Base-by-base conservation (phyloP, 1,140 invertebrate genomes). In the Diprion similis region DNA sequence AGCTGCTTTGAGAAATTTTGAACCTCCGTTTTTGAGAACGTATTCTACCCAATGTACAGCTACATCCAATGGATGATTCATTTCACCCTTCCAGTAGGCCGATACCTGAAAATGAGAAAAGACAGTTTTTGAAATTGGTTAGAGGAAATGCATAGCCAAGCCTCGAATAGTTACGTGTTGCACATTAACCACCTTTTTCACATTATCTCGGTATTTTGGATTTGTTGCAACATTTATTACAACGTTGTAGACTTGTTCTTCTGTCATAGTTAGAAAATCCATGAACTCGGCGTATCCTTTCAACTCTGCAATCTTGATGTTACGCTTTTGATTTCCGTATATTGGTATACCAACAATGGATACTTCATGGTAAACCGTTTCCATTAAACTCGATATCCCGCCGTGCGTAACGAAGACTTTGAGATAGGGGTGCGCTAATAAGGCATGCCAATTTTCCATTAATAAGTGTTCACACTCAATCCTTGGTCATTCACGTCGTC, bases 341-440 rank as follows among this genome's bases (percentile, higher is more conserved):
- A 86, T 81, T 15, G 87, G 87, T 37, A 89, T 83, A 10, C 82
- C 84, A 7, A 92, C 73, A 10, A 92, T 79, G 8, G 91, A 90
- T 10, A 90, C 86, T 48, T 86, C 88, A 71, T 84, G 82, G 79
- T 88, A 89, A 24, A 89, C 78, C 0, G 87, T 83, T 78, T 91
- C 91, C 13, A 84, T 86, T 4, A 82, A 80, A 71, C 90, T 90
- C 46, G 89, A 82, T 51, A 87, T 79, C 4, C 90, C 90, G 70
- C 90, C 90, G 75, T 91, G 90, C 18, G 86, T 87, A 4, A 91
- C 86, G 76, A 91, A 91, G 6, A 89, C 66, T 77, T 83, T 76
- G 10, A 77, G 71, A 46, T 84, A 82, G 3, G 78, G 79, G 72
- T 84, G 82, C n/a, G 77, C 81, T 82, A 15, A 46, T 45, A 24